These are phyloP conservation scores for Tigriopus japonicus DNA, from an alignment of 1,140 invertebrate genomes.

Conservation along the genomic window DNA sequence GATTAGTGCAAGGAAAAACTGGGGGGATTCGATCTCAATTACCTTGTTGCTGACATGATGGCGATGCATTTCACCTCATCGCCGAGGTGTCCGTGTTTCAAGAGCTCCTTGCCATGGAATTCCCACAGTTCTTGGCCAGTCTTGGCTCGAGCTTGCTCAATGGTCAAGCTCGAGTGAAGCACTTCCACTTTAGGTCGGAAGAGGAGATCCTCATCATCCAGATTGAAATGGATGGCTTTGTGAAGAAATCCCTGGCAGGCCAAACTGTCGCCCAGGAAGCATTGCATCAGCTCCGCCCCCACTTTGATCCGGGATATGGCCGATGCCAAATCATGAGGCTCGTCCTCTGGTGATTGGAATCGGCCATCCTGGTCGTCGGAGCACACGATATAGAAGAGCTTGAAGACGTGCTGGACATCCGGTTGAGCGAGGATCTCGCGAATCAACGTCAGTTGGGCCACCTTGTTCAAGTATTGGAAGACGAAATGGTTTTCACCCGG, in stretches of 20 bases:
- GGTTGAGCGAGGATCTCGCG: too few species aligned
- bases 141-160: background rate
- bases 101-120: constrained; percentile 1
- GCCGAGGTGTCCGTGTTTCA: background rate
- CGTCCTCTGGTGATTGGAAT: too few species aligned
- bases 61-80: constrained; percentile 1
- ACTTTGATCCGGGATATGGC: too few species aligned
- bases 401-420: too few species aligned
- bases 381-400: too few species aligned
- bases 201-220: background rate
- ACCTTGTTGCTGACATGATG: constrained; percentile 1
- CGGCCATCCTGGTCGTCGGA: too few species aligned
- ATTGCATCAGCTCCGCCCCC: background rate
- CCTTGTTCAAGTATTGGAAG: too few species aligned
- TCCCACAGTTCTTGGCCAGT: background rate
- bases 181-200: background rate
- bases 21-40: background rate
- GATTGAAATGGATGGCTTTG: background rate
- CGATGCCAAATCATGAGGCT: too few species aligned
- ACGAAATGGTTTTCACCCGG: too few species aligned
- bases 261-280: background rate
- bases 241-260: background rate
- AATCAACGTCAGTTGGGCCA: too few species aligned
- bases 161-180: background rate
- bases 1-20: background rate